Evolutionary conservation across 2,888 invertebrate species (phyloP), one percentile per base, ranked within the genome.

Genomic region (Carterocephalus palaemon): DNA sequence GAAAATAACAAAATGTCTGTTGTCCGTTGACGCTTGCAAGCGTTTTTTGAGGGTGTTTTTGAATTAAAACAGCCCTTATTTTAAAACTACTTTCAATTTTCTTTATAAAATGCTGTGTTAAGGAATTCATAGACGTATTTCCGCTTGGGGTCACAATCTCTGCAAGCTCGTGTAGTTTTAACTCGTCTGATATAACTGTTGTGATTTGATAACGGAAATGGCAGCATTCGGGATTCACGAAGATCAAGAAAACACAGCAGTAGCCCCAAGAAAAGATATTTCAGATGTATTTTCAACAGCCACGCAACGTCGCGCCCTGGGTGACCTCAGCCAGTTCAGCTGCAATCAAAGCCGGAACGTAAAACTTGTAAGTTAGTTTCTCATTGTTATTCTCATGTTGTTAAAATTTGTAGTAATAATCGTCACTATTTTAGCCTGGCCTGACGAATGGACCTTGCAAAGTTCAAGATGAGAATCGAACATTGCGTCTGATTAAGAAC

Each of bases 141-240:
- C 64, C 62, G 63, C 60, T 71, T 68, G 46, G 60, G 59, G 61
- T 64, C 67, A 64, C 65, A 59, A 64, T 56, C 56, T 59, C 53
- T 66, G 57, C 58, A 64, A 54, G 61, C 60, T 62, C 60, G 56
- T 52, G 61, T 60, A 63, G 59, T 57, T 58, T 53, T 51, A 53
- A 50, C 55, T 59, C 59, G 64, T 66, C 62, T 67, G 56, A 47
- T 69, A 55, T 54, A 62, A 49, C 66, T 53, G 63, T 62, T 64
- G 59, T 80, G 75, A 82, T 76, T 78, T 78, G 71, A 60, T 62
- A 71, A 62, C 62, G 56, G 69, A 72, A 78, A 93, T 93, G 93
- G 92, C 93, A 77, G 88, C 90, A 59, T 91, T 93, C 76, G 89
- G 91, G 79, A 92, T 93, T 67, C 92, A 91, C 77, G 91, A 92